phyloP scores from a whole-genome alignment of 2,113 vertebrate genomes.

The Polypterus senegalus region DNA sequence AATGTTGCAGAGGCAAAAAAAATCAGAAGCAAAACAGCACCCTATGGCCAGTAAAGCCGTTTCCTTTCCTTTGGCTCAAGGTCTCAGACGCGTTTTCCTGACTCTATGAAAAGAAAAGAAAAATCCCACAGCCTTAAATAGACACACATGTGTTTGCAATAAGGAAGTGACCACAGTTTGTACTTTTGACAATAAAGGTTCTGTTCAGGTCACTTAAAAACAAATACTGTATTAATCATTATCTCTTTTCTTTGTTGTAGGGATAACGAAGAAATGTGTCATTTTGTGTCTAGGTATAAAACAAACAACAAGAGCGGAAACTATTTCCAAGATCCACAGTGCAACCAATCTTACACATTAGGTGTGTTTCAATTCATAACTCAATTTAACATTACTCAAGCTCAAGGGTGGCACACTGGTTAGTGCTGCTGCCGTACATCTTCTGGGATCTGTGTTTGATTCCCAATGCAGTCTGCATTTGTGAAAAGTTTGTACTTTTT shows the following conservation, averaged over 20 bases:
- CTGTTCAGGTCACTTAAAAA: conserved; percentile 54
- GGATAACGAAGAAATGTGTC: conserved; percentile 50
- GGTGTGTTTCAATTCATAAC: too few species aligned
- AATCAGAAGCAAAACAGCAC: conserved; percentile 82
- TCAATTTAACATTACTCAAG: too few species aligned
- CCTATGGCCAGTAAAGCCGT: conserved; percentile 65
- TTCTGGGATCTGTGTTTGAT: too few species aligned
- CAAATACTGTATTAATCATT: conserved; percentile 48
- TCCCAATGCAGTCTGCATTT: too few species aligned
- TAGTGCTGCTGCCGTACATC: too few species aligned
- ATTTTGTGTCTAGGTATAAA: conserved; percentile 43
- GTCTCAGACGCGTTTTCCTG: conserved; percentile 58
- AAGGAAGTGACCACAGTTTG: conserved; percentile 68
- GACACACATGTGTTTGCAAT: conserved; percentile 62
- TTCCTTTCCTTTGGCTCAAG: conserved; percentile 61
- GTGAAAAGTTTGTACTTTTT: too few species aligned
- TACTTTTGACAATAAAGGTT: conserved; percentile 61
- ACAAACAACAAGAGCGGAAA: too few species aligned
- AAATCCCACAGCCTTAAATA: conserved; percentile 60
- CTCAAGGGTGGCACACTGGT: too few species aligned
- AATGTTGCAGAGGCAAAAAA: conserved; percentile 82
- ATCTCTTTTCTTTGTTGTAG: conserved; percentile 54
- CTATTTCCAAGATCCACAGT: too few species aligned
- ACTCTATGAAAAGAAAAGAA: conserved; percentile 46
- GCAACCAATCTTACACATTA: too few species aligned